Conservation (phyloP, 2,888 invertebrate species). For the Pachymerium ferrugineum region DNA sequence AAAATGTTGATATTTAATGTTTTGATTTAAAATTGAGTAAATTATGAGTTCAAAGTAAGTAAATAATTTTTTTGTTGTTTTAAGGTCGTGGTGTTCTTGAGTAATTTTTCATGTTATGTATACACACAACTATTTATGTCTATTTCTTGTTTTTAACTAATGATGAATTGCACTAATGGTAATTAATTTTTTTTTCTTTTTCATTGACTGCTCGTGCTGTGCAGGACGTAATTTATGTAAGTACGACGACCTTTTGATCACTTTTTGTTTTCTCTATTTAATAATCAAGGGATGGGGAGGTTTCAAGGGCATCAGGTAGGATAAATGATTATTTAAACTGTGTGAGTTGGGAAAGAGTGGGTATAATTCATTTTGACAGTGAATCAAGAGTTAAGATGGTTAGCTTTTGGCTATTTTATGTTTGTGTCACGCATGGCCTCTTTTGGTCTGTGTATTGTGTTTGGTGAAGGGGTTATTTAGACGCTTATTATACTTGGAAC, state of each 20-base stretch:
- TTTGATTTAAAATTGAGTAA: not conserved
- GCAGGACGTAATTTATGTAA: conserved; percentile 19
- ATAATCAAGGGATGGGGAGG: not conserved
- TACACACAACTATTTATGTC: conserved; percentile 6
- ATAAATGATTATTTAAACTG: no score
- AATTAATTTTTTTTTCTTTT: conserved; percentile 12
- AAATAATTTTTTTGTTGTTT: not conserved
- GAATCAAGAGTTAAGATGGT: not conserved
- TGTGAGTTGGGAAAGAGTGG: no score
- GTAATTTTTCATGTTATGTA: conserved; percentile 8
- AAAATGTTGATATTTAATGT: not conserved
- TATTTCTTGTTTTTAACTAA: not conserved
- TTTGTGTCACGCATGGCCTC: not conserved
- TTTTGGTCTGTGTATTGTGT: not conserved
- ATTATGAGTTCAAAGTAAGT: not conserved
- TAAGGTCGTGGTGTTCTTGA: conserved; percentile 8
- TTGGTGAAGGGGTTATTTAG: not conserved
- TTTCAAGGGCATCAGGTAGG: not conserved
- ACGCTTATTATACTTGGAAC: not conserved
- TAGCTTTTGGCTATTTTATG: not conserved
- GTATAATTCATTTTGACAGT: not conserved
- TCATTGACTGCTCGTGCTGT: not conserved
- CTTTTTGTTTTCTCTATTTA: not conserved
- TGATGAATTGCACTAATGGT: conserved; percentile 19
- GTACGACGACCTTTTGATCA: not conserved